Conservation (phyloP, 1,140 invertebrate species). For the Drosophila kanapiae region DNA sequence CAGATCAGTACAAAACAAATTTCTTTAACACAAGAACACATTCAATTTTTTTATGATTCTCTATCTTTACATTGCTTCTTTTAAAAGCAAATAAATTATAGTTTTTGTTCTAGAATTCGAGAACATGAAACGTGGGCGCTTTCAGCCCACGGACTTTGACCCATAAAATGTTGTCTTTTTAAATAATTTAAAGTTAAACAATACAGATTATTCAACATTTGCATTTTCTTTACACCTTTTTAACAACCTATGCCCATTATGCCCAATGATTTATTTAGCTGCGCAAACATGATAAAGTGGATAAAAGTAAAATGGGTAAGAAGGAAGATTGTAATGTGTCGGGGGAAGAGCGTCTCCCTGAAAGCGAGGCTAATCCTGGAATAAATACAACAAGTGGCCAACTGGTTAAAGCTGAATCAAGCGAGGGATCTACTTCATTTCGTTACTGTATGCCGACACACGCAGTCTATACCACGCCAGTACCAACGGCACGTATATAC, state of each 20-base stretch:
- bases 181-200: neutral
- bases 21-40: no score
- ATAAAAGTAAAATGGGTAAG: slow-evolving; percentile 58
- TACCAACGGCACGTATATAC: slow-evolving; percentile 87
- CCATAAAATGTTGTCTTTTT: neutral
- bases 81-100: neutral
- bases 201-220: slow-evolving; percentile 1
- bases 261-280: slow-evolving; percentile 68
- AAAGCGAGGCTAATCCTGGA: slow-evolving; percentile 30
- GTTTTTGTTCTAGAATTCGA: neutral
- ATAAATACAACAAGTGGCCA: slow-evolving; percentile 28
- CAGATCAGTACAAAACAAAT: neutral
- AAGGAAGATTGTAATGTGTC: slow-evolving; percentile 50
- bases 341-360: slow-evolving; percentile 30
- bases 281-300: slow-evolving; percentile 75
- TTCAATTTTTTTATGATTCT: neutral
- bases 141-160: neutral
- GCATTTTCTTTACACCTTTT: slow-evolving; percentile 30
- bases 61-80: neutral
- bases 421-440: slow-evolving; percentile 81
- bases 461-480: slow-evolving; percentile 87
- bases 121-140: no score
- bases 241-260: slow-evolving; percentile 50
- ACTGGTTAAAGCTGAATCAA: slow-evolving; percentile 46
- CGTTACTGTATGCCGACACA: slow-evolving; percentile 87